Conservation (phyloP, 2,797 vertebrate species). For the Lepilemur septentrionalis region DNA sequence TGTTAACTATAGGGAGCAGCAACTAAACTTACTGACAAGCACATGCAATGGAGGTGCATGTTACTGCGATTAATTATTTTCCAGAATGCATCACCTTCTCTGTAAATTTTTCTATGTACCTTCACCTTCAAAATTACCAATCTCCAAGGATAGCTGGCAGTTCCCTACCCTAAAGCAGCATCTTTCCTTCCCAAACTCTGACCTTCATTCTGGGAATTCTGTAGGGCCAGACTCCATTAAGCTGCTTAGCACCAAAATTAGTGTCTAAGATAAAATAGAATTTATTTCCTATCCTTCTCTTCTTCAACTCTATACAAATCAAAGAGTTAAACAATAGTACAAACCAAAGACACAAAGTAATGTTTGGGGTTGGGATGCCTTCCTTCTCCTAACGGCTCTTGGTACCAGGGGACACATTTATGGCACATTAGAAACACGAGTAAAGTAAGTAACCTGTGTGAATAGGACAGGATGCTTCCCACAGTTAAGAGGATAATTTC, state of each 20-base stretch:
- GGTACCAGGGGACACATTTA: background rate
- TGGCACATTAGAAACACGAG: background rate
- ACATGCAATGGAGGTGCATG: background rate
- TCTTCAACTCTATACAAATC: constrained; percentile 22
- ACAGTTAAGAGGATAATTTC: background rate
- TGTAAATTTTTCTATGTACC: background rate
- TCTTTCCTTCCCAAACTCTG: background rate
- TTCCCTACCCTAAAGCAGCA: background rate
- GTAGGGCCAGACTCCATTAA: background rate
- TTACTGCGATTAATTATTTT: background rate
- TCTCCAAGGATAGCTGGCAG: background rate
- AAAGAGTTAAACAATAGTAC: background rate
- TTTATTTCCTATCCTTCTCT: background rate
- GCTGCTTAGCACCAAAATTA: background rate
- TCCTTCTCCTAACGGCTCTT: background rate
- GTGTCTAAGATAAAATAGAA: constrained; percentile 20
- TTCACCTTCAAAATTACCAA: background rate
- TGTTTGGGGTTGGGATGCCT: background rate
- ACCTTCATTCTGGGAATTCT: background rate
- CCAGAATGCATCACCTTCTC: constrained; percentile 25
- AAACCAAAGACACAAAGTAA: constrained; percentile 27
- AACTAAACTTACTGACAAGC: constrained; percentile 57
- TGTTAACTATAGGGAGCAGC: constrained; percentile 42
- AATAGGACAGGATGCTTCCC: background rate
- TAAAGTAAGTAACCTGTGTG: background rate